Evolutionary conservation across 1,140 invertebrate species (phyloP).

Genomic region (Drosophila nigrodunni): DNA sequence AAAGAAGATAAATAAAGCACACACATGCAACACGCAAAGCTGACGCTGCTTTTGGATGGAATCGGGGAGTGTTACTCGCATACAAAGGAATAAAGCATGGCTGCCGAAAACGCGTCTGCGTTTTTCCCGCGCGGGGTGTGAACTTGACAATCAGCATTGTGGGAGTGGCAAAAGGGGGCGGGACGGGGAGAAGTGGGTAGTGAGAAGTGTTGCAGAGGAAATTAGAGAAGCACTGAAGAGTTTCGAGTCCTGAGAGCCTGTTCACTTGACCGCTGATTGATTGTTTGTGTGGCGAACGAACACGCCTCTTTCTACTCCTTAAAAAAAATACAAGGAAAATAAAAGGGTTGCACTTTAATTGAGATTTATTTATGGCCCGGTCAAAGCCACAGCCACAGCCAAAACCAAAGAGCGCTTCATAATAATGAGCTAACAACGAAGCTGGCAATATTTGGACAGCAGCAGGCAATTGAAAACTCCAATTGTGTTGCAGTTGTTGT

Average conservation of each 20-base stretch:
- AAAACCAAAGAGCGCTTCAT: constrained; percentile 67
- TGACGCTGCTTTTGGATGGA: neutral
- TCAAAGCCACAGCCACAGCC: constrained; percentile 39
- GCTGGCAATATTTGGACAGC: constrained; percentile 74
- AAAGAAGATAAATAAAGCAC: neutral
- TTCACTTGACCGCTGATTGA: constrained; percentile 63
- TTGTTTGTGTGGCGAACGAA: constrained; percentile 54
- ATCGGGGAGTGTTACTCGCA: constrained; percentile 3
- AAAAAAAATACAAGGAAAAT: constrained; percentile 7
- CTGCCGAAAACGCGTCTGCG: constrained; percentile 53
- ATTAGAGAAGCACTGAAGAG: neutral
- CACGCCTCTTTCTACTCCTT: constrained; percentile 34
- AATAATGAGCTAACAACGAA: constrained; percentile 74
- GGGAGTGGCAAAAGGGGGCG: too few relatives aligned
- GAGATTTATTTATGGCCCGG: constrained; percentile 76
- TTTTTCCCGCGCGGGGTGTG: constrained; percentile 49
- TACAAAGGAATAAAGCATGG: constrained; percentile 71
- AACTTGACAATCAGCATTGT: constrained; percentile 40
- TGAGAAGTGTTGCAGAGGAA: neutral
- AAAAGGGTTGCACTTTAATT: constrained; percentile 77
- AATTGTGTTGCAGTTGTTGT: constrained; percentile 64
- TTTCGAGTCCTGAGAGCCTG: constrained; percentile 22
- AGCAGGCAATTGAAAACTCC: constrained; percentile 68
- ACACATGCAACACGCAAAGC: constrained; percentile 24
- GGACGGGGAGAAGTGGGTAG: neutral